Base-by-base conservation (phyloP, 2,113 vertebrate genomes). In the Pagrus major region DNA sequence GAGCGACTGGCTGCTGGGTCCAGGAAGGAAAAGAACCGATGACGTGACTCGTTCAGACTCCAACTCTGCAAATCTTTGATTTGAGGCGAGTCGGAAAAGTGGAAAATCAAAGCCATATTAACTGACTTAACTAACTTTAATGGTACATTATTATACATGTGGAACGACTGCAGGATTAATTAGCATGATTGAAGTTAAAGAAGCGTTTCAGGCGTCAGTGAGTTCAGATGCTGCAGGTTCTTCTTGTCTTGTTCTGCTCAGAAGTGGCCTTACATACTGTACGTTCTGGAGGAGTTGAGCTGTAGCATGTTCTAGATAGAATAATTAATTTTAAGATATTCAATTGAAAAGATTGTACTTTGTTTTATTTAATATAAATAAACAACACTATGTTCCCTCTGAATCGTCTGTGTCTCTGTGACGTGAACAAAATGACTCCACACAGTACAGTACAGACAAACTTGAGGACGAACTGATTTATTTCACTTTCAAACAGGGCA, bases 401-500 rank as follows among this genome's bases (percentile, higher is more conserved):
- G 66, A 54, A 51, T 33, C 64, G n/a, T 18, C 33, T 12, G 3
- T 58, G 6, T 60, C 25, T 56, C 0, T 59, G 37, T 9, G 0
- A 47, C 0, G 6, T 37, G 23, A 72, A 80, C 33, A 80, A 76
- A n/a, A 85, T 0, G 35, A 4, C 2, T 31, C 3, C 29, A 54
- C n/a, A 78, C 8, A n/a, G n/a, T n/a, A n/a, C n/a, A n/a, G n/a
- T n/a, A n/a, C n/a, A 7, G 31, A n/a, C n/a, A 29, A 83, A 61
- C 2, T 35, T 29, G 23, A 79, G 76, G 88, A 71, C 52, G 20
- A 81, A 87, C 74, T 56, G 51, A 29, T 91, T 91, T 91, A 88
- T 88, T 91, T 84, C 71, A 83, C 81, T 86, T 81, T 81, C 20
- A 25, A 87, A 81, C 75, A 42, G 42, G 44, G 83, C 58, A 68